phyloP scores from a whole-genome alignment of 2,888 invertebrate species.

The Melanotus villosus region DNA sequence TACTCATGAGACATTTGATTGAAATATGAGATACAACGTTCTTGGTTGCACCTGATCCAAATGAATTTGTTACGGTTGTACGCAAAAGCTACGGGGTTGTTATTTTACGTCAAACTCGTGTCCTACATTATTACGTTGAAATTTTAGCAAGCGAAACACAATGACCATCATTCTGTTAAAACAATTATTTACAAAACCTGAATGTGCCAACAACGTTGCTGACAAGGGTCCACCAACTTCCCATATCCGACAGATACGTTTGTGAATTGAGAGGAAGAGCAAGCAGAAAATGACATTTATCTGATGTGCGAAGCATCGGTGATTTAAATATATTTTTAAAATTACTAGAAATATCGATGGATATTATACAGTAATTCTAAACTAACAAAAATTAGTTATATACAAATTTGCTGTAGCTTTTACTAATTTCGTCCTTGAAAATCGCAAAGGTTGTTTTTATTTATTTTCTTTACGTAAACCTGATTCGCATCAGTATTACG shows the following conservation, averaged over 20 bases:
- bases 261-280: not conserved
- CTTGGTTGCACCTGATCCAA: not conserved
- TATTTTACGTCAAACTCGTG: not conserved
- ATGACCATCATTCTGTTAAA: not conserved
- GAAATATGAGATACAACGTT: too few relatives aligned
- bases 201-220: not conserved
- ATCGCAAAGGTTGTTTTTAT: too few relatives aligned
- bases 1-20: not conserved
- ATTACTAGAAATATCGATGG: not conserved
- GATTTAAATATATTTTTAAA: not conserved
- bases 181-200: conserved; percentile 10
- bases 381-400: too few relatives aligned
- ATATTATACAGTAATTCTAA: too few relatives aligned
- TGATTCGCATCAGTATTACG: not conserved
- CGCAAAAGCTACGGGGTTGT: not conserved
- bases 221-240: conserved; percentile 9
- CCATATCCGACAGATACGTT: not conserved
- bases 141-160: not conserved
- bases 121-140: not conserved
- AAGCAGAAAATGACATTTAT: not conserved
- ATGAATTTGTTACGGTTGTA: not conserved
- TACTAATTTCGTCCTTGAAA: too few relatives aligned
- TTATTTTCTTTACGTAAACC: too few relatives aligned
- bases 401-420: too few relatives aligned
- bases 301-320: not conserved